Conservation (phyloP, 2,113 vertebrate genomes). For the Carettochelys insculpta region DNA sequence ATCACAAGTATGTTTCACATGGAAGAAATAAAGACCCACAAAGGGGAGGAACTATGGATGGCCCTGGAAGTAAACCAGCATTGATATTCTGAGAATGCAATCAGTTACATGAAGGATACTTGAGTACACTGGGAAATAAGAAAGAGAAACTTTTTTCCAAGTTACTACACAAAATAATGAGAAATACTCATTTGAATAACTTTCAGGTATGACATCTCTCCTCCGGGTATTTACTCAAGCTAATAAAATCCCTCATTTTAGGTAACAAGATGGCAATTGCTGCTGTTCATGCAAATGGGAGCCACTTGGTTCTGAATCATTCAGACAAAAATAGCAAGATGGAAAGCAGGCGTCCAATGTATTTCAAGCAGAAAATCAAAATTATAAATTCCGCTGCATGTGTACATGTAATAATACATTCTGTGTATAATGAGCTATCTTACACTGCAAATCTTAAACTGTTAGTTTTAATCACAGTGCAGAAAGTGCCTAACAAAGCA, state of each 20-base stretch:
- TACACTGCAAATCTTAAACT: background rate
- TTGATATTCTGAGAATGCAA: background rate
- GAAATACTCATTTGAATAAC: background rate
- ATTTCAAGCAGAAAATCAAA: background rate
- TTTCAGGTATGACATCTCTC: background rate
- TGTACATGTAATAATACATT: background rate
- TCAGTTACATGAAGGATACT: background rate
- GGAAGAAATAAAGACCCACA: background rate
- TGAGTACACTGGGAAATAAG: background rate
- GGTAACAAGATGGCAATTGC: background rate
- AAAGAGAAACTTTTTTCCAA: background rate
- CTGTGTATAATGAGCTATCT: background rate
- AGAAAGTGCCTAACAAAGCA: background rate
- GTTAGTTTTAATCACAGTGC: background rate
- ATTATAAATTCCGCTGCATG: background rate
- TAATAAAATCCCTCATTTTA: background rate
- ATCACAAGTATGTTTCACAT: background rate
- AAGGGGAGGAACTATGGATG: background rate
- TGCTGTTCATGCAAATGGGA: background rate
- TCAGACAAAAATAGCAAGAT: background rate
- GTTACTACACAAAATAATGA: background rate
- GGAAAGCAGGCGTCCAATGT: background rate
- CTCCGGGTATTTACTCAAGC: background rate
- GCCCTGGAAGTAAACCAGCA: background rate
- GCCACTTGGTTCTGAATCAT: background rate